Base-by-base conservation (phyloP, 2,888 invertebrate genomes). In the Eupeodes latifasciatus region DNA sequence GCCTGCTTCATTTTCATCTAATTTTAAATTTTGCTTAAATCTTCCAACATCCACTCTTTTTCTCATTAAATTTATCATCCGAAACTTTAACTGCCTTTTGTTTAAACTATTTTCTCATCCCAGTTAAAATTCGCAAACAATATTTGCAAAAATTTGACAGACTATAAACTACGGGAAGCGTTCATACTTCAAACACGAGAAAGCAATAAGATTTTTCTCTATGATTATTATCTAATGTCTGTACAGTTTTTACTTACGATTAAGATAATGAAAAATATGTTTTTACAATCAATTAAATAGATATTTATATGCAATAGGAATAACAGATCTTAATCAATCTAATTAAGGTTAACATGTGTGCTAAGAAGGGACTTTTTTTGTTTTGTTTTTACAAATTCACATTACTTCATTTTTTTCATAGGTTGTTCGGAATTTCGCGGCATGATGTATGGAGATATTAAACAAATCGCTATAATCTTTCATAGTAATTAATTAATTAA, bases 401-500 rank as follows among this genome's bases (percentile, higher is more conserved):
- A 59, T 59, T 59, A 59, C 59, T 59, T 36, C 14, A 59, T 34
- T 9, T 64, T 19, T 44, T 40, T 19, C 44, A 72, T 36, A 27
- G 27, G 66, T 49, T 76, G 75, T 49, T 64, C 47, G 77, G 81
- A 88, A 80, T 77, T 55, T 66, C 53, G 4, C 27, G 27, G 16
- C 53, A 76, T 88, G 80, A 88, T 88, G 53, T 81, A 88, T 88
- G 27, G 62, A 69, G 44, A 77, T 77, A 88, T 88, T 88, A 88
- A 77, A 81, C 84, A 67, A 74, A 80, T 62, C 62, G 44, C 62
- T 66, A 34, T 78, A 66, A 84, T 84, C 72, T 80, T 74, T 75
- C 62, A 62, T 59, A 78, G 72, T 81, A 88, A 88, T 85, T 88
- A 81, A 88, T 88, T 88, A 85, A 81, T 88, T 88, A 85, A 85